phyloP scores from a whole-genome alignment of 2,113 vertebrate genomes.

The Tauraco erythrolophus region DNA sequence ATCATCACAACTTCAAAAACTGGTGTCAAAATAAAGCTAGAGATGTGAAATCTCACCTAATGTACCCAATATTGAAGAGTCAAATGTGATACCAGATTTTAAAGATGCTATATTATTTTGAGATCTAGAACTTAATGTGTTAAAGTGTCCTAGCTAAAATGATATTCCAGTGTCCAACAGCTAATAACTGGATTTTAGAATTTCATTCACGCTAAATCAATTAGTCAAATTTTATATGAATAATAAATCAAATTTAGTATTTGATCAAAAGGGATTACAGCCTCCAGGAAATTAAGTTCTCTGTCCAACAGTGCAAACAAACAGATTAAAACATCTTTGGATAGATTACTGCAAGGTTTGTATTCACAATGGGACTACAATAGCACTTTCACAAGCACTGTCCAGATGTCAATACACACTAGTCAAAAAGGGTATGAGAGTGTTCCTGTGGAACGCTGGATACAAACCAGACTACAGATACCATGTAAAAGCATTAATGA shows the following conservation, averaged over 20 bases:
- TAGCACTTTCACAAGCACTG: neutral
- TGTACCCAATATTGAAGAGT: neutral
- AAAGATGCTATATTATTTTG: neutral
- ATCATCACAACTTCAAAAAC: neutral
- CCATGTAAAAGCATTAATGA: neutral
- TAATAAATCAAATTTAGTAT: conserved; percentile 51
- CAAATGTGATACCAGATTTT: neutral
- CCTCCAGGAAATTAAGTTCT: conserved; percentile 18
- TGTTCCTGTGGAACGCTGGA: neutral
- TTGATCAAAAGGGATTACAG: conserved; percentile 40
- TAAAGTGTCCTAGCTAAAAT: neutral
- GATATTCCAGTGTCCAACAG: conserved; percentile 5
- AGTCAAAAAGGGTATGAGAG: neutral
- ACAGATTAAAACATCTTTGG: conserved; percentile 13
- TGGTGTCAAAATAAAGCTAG: conserved; percentile 9
- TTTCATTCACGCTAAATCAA: conserved; percentile 29
- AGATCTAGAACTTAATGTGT: conserved; percentile 28
- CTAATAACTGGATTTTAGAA: conserved; percentile 19
- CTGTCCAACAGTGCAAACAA: neutral
- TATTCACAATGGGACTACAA: neutral
- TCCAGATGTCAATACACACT: neutral
- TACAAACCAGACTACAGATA: neutral
- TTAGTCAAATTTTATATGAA: conserved; percentile 45
- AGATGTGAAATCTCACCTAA: conserved; percentile 32
- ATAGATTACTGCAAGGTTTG: neutral